These are phyloP conservation scores for Ophthalmolycus amberensis DNA, from an alignment of 2,113 vertebrate species.

Conservation along the genomic window DNA sequence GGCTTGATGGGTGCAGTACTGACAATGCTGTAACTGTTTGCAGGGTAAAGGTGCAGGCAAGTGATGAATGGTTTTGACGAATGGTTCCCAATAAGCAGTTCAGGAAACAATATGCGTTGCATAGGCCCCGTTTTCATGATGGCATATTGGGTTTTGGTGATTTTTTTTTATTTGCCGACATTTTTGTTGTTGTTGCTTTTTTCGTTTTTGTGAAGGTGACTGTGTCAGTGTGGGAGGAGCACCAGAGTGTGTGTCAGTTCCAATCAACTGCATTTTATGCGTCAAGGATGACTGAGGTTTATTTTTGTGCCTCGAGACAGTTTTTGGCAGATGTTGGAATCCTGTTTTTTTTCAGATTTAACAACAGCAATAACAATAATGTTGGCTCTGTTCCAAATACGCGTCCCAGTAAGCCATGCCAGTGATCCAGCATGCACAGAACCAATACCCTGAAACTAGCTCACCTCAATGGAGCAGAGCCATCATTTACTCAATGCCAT, in stretches of 20 bases:
- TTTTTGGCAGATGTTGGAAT: background rate
- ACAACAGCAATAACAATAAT: constrained; percentile 13
- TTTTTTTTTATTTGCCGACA: background rate
- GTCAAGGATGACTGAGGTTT: background rate
- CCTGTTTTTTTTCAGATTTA: background rate
- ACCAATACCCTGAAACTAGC: background rate
- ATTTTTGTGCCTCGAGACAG: background rate
- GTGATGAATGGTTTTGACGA: background rate
- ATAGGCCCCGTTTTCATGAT: background rate
- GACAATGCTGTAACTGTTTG: background rate
- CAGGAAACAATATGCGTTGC: background rate
- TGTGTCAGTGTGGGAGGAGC: background rate
- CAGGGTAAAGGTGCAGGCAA: background rate
- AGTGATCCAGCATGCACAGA: constrained; percentile 1
- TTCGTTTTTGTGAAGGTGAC: background rate
- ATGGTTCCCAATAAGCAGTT: background rate
- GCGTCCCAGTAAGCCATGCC: background rate
- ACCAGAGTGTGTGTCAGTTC: background rate
- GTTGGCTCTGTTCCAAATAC: background rate
- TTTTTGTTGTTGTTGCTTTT: background rate
- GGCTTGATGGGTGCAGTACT: background rate
- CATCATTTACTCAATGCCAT: background rate
- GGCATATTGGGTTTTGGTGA: background rate
- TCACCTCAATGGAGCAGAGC: background rate
- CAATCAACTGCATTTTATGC: background rate